Conservation (phyloP, 2,113 vertebrate genomes). For the Elephas maximus region DNA sequence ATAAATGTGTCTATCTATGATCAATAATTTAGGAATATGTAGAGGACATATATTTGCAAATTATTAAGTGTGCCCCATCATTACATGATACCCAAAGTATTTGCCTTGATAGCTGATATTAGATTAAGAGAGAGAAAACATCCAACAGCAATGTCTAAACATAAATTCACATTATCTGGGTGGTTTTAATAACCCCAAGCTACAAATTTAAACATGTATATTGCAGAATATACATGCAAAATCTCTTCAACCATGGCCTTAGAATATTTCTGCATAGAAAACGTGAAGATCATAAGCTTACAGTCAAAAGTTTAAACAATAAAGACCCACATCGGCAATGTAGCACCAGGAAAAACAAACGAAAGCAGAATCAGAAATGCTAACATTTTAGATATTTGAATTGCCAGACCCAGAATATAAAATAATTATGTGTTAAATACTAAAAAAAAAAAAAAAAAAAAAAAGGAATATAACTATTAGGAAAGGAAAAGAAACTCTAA, state of each 20-base stretch:
- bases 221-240: background rate
- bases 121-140: background rate
- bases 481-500: background rate
- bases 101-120: background rate
- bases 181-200: background rate
- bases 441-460: too few species aligned
- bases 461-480: too few species aligned
- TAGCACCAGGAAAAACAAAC: background rate
- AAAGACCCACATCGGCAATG: background rate
- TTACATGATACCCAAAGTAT: background rate
- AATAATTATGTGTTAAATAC: background rate
- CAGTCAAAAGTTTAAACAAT: background rate
- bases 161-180: background rate
- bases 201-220: background rate
- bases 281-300: background rate
- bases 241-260: background rate
- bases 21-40: background rate
- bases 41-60: background rate
- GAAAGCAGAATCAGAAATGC: background rate
- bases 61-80: background rate
- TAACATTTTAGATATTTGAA: constrained; percentile 5
- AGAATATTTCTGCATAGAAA: background rate
- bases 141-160: background rate
- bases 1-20: background rate
- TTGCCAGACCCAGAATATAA: background rate